These are phyloP conservation scores for Numenius arquata DNA, from an alignment of 2,113 vertebrate species.

Conservation along the genomic window DNA sequence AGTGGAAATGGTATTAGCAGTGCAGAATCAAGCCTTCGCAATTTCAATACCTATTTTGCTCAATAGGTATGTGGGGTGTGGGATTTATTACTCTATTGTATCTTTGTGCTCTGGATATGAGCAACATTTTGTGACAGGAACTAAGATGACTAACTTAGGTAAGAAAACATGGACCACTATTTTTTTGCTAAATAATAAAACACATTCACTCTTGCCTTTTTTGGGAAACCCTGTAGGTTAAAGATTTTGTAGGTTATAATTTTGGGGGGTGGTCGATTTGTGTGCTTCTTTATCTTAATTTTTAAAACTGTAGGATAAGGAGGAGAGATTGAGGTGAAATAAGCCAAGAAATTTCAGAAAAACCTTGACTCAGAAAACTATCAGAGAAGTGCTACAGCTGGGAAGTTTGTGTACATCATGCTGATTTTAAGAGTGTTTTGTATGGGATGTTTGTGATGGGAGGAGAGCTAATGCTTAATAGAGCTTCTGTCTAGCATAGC, in stretches of 20 bases:
- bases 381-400: background rate
- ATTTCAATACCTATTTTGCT: background rate
- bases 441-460: background rate
- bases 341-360: background rate
- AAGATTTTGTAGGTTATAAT: background rate
- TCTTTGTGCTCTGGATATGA: background rate
- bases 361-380: background rate
- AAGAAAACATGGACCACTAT: background rate
- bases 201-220: background rate
- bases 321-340: background rate
- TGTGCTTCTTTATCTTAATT: background rate
- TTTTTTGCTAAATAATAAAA: background rate
- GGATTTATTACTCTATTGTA: background rate
- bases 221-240: background rate
- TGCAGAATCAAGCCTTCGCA: background rate
- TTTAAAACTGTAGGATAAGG: background rate
- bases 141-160: background rate
- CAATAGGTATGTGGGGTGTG: background rate
- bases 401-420: constrained; percentile 1
- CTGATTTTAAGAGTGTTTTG: constrained; percentile 38
- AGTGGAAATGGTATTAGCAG: background rate
- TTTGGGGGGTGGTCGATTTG: background rate
- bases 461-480: background rate
- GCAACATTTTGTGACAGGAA: background rate
- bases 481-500: background rate